Conservation (phyloP, 2,888 invertebrate species). For the Lottia gigantea region DNA sequence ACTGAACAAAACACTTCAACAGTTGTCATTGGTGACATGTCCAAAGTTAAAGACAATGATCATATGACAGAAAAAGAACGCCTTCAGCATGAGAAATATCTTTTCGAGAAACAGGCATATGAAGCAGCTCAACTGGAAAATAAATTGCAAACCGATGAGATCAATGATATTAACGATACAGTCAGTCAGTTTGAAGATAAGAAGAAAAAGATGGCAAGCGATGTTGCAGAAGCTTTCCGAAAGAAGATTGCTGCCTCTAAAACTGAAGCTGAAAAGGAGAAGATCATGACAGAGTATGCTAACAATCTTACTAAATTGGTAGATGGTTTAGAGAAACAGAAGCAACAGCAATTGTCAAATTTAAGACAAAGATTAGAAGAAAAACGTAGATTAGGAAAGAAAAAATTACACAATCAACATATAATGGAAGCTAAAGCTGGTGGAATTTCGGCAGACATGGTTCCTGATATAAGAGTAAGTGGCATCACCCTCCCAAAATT, state of each 20-base stretch:
- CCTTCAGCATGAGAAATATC: conserved; percentile 46
- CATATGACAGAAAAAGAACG: conserved; percentile 31
- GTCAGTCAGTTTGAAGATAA: conserved; percentile 55
- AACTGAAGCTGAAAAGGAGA: conserved; percentile 56
- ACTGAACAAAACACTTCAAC: neutral
- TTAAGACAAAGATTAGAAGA: conserved; percentile 54
- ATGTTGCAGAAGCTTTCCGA: conserved; percentile 47
- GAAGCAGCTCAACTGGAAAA: conserved; percentile 63
- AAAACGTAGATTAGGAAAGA: conserved; percentile 54
- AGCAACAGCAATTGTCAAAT: conserved; percentile 54
- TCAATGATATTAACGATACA: conserved; percentile 49
- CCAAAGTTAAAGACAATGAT: conserved; percentile 25
- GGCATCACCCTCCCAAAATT: no score
- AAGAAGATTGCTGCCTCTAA: conserved; percentile 47
- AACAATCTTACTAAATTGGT: conserved; percentile 54
- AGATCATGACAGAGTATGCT: conserved; percentile 57
- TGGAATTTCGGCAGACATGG: conserved; percentile 53
- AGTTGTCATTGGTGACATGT: conserved; percentile 32
- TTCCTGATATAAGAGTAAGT: conserved; percentile 41
- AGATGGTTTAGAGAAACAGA: conserved; percentile 61
- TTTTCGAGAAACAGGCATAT: conserved; percentile 63
- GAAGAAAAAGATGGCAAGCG: conserved; percentile 50
- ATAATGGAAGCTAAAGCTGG: conserved; percentile 54
- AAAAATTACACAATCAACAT: conserved; percentile 58
- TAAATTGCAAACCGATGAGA: conserved; percentile 55